These are phyloP conservation scores for Argyra leucocephala DNA, from an alignment of 2,888 invertebrate species.

Conservation along the genomic window DNA sequence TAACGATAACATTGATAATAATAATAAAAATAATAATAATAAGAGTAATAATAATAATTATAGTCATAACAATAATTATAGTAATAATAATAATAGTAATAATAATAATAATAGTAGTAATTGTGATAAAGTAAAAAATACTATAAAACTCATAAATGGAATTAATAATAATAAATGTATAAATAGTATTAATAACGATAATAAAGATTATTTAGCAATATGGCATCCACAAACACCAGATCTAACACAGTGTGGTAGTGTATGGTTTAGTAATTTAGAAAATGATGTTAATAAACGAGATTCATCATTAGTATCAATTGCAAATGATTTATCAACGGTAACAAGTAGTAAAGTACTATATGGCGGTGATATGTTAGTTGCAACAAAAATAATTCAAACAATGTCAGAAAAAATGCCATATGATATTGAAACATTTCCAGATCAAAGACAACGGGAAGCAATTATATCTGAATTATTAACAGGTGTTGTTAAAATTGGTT, in stretches of 20 bases:
- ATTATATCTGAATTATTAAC: conserved; percentile 75
- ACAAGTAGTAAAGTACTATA: conserved; percentile 78
- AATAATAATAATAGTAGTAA: conserved; percentile 26
- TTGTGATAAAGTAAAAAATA: neutral
- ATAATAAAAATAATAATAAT: too few species aligned
- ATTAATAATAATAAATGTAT: conserved; percentile 14
- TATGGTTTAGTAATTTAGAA: conserved; percentile 78
- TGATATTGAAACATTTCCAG: conserved; percentile 70
- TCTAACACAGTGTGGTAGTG: conserved; percentile 76
- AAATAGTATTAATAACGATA: conserved; percentile 17
- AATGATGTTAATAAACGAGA: conserved; percentile 68
- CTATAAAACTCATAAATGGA: neutral
- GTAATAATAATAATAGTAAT: too few species aligned
- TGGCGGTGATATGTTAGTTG: conserved; percentile 85
- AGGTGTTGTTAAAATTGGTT: conserved; percentile 75
- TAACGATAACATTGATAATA: too few species aligned
- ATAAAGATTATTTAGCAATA: conserved; percentile 43
- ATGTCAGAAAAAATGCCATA: conserved; percentile 76
- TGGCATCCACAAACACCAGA: conserved; percentile 75
- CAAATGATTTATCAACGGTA: conserved; percentile 67
- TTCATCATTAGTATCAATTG: conserved; percentile 63
- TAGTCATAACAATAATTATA: too few species aligned
- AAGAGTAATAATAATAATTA: too few species aligned
- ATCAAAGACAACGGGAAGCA: conserved; percentile 68
- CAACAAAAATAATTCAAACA: conserved; percentile 77